phyloP scores from a whole-genome alignment of 1,140 invertebrate species.

The Drosophila saltans region DNA sequence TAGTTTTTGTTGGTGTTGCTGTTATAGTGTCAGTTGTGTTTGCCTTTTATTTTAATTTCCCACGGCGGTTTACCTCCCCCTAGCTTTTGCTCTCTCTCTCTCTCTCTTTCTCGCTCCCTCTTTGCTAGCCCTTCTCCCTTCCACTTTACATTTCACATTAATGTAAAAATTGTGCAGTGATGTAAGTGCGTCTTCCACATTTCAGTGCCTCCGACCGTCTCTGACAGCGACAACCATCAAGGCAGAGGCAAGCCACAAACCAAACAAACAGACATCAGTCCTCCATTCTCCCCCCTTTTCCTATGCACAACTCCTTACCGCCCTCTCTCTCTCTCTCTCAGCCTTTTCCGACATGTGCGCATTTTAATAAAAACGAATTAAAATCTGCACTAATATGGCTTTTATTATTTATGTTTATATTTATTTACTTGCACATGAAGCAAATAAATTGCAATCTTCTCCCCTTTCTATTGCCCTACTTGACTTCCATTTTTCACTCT shows the following conservation, averaged over 20 bases:
- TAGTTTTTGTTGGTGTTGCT: constrained; percentile 6
- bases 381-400: constrained; percentile 76
- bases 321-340: not conserved
- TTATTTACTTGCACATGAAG: constrained; percentile 47
- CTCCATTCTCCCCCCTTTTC: not conserved
- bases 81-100: not conserved
- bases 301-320: no score
- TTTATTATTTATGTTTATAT: constrained; percentile 73
- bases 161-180: constrained; percentile 79
- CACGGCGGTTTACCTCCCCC: constrained; percentile 55
- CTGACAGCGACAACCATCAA: not conserved
- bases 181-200: constrained; percentile 76
- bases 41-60: constrained; percentile 78
- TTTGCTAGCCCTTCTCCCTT: constrained; percentile 8
- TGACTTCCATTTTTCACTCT: not conserved
- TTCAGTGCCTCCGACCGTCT: constrained; percentile 35
- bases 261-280: constrained; percentile 44
- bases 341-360: constrained; percentile 31
- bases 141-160: constrained; percentile 69
- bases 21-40: constrained; percentile 57
- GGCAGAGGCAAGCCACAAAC: constrained; percentile 50
- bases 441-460: constrained; percentile 59
- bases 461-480: not conserved
- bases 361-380: constrained; percentile 78
- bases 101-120: not conserved